Evolutionary conservation across 2,113 vertebrate genomes (phyloP), one percentile per base, ranked within the genome.

Genomic region (Suricata suricatta): DNA sequence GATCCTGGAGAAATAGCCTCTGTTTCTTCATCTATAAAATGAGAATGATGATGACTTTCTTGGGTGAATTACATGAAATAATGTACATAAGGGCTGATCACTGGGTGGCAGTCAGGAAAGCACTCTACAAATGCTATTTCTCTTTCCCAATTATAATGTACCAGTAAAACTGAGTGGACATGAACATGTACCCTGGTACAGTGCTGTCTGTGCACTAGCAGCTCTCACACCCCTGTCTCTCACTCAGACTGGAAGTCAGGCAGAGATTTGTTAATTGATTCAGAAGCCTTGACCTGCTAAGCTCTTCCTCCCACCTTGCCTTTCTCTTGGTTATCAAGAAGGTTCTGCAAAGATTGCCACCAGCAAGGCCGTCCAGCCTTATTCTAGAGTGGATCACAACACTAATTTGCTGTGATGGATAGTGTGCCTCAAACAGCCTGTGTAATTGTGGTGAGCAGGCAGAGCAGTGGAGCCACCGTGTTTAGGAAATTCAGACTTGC

Each of bases 371-470:
- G 0, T n/a, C 81, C 64, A 68, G 91, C 66, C 92, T 76, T 44
- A 19, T 64, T 94, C 94, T 41, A 17, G 83, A 96, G 92, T 14
- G 29, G 92, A 50, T 90, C 83, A 47, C 83, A 66, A 54, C 87
- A 72, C 84, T 90, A 72, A 88, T 92, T 92, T 96, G 88, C 97
- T 14, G 52, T 95, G 95, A 97, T 93, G 96, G 96, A 97, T 90
- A 81, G 88, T 25, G 76, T 77, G 96, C 90, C 88, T 88, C 81
- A 14, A 66, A 79, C 47, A 47, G 94, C 95, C 94, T 23, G 77
- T 76, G 88, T 90, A 95, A 95, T 86, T 98, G 97, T 92, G 91
- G 96, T 68, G 41, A 97, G 91, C 82, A 33, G 95, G 81, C 35
- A 2, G 90, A 41, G 76, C 7, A 1, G 19, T 3, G 89, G 85